Conservation (phyloP, 1,140 invertebrate genomes). For the Trachymyrmex septentrionalis region DNA sequence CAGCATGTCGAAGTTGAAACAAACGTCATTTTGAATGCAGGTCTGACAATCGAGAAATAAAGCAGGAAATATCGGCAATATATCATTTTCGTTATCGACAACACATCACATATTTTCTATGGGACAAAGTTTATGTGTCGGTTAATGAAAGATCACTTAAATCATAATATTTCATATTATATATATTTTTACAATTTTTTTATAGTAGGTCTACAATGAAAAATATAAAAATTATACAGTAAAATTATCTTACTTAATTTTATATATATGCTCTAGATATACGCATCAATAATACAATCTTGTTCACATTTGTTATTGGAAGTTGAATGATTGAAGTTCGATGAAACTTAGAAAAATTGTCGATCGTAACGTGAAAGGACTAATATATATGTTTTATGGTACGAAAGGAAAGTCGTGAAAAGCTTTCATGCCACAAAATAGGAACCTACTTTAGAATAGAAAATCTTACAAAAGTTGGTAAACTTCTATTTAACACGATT, state of each 20-base stretch:
- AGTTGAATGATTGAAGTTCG: slow-evolving; percentile 27
- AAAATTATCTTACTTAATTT: background rate
- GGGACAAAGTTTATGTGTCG: background rate
- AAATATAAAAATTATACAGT: background rate
- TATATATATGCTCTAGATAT: background rate
- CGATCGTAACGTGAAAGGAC: slow-evolving; percentile 19
- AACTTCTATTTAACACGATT: background rate
- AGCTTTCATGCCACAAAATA: background rate
- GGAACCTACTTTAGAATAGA: background rate
- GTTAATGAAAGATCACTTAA: slow-evolving; percentile 30
- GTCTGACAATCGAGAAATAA: slow-evolving; percentile 28
- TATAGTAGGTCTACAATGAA: background rate
- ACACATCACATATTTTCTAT: slow-evolving; percentile 30
- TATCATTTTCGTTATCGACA: slow-evolving; percentile 53
- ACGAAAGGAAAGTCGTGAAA: slow-evolving; percentile 15
- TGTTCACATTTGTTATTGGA: background rate
- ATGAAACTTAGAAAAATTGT: slow-evolving; percentile 12
- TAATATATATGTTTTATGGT: slow-evolving; percentile 26
- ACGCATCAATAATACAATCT: background rate
- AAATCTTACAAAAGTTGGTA: background rate
- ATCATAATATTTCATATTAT: background rate
- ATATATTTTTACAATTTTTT: background rate
- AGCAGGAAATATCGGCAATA: slow-evolving; percentile 31
- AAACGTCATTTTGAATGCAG: slow-evolving; percentile 35
- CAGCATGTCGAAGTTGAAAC: slow-evolving; percentile 39